Conservation (phyloP, 2,113 vertebrate species). For the Taurulus bubalis region DNA sequence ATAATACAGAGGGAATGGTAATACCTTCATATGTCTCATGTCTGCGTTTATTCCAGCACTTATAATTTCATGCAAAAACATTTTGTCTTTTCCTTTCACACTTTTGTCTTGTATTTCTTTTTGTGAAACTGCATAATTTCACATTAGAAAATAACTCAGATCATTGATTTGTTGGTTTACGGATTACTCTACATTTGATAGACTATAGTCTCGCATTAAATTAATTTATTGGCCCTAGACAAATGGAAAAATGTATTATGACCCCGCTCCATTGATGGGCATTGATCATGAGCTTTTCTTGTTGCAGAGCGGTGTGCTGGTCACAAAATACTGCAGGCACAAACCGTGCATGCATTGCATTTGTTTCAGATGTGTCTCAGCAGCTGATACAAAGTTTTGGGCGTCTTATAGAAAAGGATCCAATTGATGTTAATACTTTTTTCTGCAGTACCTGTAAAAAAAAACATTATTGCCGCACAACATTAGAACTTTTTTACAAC, state of each 20-base stretch:
- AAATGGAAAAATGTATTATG: background rate
- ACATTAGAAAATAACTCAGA: background rate
- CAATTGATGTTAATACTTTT: slow-evolving; percentile 25
- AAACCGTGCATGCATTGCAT: slow-evolving; percentile 27
- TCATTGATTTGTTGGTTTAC: background rate
- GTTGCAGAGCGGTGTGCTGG: background rate
- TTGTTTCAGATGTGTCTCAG: slow-evolving; percentile 34
- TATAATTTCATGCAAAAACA: background rate
- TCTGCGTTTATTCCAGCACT: background rate
- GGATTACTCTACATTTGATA: background rate
- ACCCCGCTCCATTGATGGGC: background rate
- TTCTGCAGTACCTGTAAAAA: background rate
- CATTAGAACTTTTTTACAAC: background rate
- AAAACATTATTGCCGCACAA: slow-evolving; percentile 1
- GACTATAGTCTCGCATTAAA: background rate
- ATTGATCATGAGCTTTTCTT: slow-evolving; percentile 5
- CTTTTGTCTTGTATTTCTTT: background rate
- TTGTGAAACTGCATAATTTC: background rate
- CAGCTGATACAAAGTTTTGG: slow-evolving; percentile 1
- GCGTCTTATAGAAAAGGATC: slow-evolving; percentile 1
- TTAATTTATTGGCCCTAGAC: background rate
- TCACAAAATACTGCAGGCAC: slow-evolving; percentile 9
- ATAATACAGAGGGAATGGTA: background rate
- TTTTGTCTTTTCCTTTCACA: background rate
- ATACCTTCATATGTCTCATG: background rate